Percentiles rank a stretch among this genome's conserved stretches.
phyloP scores from a whole-genome alignment of 2,113 vertebrate genomes.

The Psittacara wagleri region DNA sequence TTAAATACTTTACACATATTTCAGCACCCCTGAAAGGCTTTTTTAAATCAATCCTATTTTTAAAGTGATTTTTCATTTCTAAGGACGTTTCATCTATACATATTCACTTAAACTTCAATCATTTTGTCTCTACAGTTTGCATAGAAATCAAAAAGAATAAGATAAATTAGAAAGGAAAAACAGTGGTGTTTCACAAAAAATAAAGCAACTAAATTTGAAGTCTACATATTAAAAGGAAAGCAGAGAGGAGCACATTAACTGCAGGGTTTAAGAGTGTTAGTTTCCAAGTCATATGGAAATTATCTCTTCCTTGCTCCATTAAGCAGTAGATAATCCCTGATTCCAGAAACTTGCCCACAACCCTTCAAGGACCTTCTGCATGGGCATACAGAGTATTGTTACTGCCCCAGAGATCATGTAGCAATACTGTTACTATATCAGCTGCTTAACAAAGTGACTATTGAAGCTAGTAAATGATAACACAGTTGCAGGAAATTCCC shows the following conservation, averaged over 20 bases:
- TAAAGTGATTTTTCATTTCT: background rate
- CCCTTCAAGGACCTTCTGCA: background rate
- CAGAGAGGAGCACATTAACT: background rate
- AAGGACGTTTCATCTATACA: background rate
- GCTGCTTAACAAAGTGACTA: background rate
- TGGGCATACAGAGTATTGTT: background rate
- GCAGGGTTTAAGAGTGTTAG: background rate
- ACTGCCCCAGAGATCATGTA: background rate
- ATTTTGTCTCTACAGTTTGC: background rate
- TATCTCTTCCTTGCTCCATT: background rate
- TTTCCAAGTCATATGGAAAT: background rate
- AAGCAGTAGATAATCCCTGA: accelerated
- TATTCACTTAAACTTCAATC: background rate
- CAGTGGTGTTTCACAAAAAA: background rate
- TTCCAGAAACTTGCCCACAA: background rate
- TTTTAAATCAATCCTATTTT: background rate
- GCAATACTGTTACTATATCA: background rate
- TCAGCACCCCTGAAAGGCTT: background rate
- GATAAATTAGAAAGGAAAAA: background rate
- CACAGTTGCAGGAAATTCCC: background rate
- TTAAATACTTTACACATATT: background rate
- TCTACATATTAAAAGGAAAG: background rate
- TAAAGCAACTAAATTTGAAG: background rate
- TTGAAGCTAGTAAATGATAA: background rate
- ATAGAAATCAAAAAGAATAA: background rate